Percentiles rank a stretch among this genome's conserved stretches.
Conservation (phyloP, 2,113 vertebrate genomes). For the Penelope pileata region DNA sequence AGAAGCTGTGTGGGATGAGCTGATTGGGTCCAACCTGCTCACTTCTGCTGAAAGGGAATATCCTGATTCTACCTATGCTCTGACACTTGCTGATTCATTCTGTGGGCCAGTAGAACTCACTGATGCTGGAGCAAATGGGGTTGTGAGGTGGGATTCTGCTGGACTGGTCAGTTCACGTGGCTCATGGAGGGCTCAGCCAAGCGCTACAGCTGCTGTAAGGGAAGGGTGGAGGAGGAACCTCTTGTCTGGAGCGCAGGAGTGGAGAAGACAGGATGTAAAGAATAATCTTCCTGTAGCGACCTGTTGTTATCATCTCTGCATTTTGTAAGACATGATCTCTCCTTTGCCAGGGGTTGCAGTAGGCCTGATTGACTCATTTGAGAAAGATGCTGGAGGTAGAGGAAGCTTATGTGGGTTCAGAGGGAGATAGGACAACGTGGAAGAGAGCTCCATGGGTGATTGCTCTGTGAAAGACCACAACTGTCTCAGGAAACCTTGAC, state of each 20-base stretch:
- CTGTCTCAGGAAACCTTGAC: neutral
- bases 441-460: neutral
- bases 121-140: neutral
- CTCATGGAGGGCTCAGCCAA: neutral
- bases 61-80: neutral
- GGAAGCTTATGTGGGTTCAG: neutral
- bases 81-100: neutral
- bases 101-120: neutral
- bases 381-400: neutral
- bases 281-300: neutral
- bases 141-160: neutral
- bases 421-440: neutral
- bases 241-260: neutral
- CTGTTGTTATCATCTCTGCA: neutral
- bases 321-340: neutral
- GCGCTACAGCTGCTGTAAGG: neutral
- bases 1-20: neutral
- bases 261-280: neutral
- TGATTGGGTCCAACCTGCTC: neutral
- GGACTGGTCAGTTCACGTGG: neutral
- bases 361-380: neutral
- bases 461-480: neutral
- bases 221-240: neutral
- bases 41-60: neutral
- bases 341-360: neutral